Percentiles rank a stretch among this genome's conserved stretches.
Evolutionary conservation across 2,113 vertebrate genomes (phyloP).

Genomic region (Nibea albiflora): DNA sequence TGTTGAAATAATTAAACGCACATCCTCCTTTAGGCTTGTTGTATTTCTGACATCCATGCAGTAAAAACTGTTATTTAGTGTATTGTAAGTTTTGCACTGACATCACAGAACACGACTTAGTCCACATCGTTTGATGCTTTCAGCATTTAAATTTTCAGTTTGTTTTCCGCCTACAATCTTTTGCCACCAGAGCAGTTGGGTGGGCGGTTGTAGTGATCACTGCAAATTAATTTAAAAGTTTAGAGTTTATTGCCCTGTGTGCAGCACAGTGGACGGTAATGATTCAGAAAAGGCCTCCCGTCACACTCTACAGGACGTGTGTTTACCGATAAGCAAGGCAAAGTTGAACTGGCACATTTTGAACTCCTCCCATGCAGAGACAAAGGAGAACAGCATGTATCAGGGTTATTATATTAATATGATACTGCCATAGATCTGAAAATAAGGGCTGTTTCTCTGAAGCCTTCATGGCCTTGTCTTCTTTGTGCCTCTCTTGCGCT

Average conservation of each 20-base stretch:
- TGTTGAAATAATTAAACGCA: not conserved
- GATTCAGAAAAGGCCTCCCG: slow-evolving; percentile 6
- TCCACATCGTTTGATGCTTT: not conserved
- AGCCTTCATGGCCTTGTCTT: slow-evolving; percentile 53
- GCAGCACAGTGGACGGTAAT: not conserved
- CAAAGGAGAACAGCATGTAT: slow-evolving; percentile 15
- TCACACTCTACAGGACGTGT: not conserved
- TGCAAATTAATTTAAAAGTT: slow-evolving; percentile 9
- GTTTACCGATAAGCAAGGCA: slow-evolving; percentile 40
- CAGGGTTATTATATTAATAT: slow-evolving; percentile 2
- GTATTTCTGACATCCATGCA: not conserved
- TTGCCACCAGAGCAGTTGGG: not conserved
- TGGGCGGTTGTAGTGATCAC: slow-evolving; percentile 12
- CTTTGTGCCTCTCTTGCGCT: slow-evolving; percentile 32
- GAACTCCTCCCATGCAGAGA: slow-evolving; percentile 17
- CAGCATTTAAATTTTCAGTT: not conserved
- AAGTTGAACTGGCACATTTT: not conserved
- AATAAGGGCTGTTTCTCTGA: slow-evolving; percentile 57
- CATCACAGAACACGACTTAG: not conserved
- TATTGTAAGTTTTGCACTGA: not conserved
- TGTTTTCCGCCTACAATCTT: not conserved
- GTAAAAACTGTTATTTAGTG: not conserved
- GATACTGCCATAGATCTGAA: slow-evolving; percentile 27
- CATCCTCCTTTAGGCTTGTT: not conserved
- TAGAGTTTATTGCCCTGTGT: not conserved